Evolutionary conservation across 2,797 vertebrate species (phyloP).

Genomic region (Danio albolineatus): DNA sequence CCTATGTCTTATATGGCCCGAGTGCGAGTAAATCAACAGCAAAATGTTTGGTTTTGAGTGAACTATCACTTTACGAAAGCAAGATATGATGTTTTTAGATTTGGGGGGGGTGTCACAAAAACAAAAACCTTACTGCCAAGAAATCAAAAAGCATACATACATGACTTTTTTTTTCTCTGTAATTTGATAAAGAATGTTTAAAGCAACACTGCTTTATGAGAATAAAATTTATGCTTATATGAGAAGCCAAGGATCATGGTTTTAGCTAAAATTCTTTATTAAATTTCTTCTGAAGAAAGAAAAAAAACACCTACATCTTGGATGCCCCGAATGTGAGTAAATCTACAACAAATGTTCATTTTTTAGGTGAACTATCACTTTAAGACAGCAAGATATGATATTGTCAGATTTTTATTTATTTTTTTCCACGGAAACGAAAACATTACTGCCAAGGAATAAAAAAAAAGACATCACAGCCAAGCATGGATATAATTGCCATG

Average conservation of each 20-base stretch:
- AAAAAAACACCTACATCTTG: no score
- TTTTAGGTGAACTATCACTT: background rate
- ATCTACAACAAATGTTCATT: conserved; percentile 23
- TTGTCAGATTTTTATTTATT: conserved; percentile 1
- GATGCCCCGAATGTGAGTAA: no score
- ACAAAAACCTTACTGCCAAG: conserved; percentile 52
- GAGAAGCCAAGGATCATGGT: no score
- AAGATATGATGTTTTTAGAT: conserved; percentile 9
- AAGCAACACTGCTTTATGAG: no score
- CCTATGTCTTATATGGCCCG: no score
- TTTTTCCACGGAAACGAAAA: conserved; percentile 43
- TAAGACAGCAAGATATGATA: conserved; percentile 27
- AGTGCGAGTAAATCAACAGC: background rate
- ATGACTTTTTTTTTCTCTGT: no score
- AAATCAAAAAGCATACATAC: conserved; percentile 60
- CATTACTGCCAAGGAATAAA: conserved; percentile 55
- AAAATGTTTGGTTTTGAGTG: conserved; percentile 26
- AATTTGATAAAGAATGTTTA: no score
- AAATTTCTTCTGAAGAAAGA: no score
- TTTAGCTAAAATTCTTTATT: no score
- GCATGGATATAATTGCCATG: conserved; percentile 59
- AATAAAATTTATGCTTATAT: no score
- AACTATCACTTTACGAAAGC: conserved; percentile 16
- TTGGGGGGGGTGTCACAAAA: no score
- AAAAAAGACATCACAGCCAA: conserved; percentile 54